Evolutionary conservation across 1,140 invertebrate genomes (phyloP), one percentile per base, ranked within the genome.

Genomic region (Octopus sinensis): DNA sequence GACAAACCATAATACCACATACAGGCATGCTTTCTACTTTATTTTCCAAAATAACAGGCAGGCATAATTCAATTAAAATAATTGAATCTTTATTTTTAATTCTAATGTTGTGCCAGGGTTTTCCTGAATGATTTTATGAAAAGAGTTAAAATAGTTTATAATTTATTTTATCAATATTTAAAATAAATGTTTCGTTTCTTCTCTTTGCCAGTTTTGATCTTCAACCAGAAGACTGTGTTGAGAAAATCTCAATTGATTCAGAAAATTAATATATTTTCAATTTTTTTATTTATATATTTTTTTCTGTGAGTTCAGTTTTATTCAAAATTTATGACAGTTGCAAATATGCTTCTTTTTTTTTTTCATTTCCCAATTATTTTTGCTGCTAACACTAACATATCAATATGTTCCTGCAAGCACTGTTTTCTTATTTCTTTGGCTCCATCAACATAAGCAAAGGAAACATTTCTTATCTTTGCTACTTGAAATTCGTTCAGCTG

Each of bases 171-270:
- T 17, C 30, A 13, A 7, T 77, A 17, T 43, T 53, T 23, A 76
- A 77, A 17, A 43, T 12, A 12, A 17, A 0, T 77, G 17, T 52
- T 43, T 43, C 13, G 23, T 77, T 76, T 76, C 13, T 23, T 43
- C 7, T 77, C 17, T 77, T 77, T 30, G 10, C 23, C 76, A 77
- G 76, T 12, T 77, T 77, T 43, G 76, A 77, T 43, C 52, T 77
- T 13, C 76, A 77, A 51, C 76, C 76, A 43, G 76, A 77, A 77
- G 76, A 77, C 13, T 51, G 6, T 53, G 52, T 6, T 52, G 52
- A 53, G 13, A 77, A 77, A 43, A 53, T 77, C 12, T 77, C 76
- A 7, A 30, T 77, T 52, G 76, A 43, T 12, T 77, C 76, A 23
- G 76, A 77, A 10, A 73, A 73, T 73, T 73, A 73, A 43, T 43